phyloP scores from a whole-genome alignment of 2,888 invertebrate species.

The Chymomyza caudatula region DNA sequence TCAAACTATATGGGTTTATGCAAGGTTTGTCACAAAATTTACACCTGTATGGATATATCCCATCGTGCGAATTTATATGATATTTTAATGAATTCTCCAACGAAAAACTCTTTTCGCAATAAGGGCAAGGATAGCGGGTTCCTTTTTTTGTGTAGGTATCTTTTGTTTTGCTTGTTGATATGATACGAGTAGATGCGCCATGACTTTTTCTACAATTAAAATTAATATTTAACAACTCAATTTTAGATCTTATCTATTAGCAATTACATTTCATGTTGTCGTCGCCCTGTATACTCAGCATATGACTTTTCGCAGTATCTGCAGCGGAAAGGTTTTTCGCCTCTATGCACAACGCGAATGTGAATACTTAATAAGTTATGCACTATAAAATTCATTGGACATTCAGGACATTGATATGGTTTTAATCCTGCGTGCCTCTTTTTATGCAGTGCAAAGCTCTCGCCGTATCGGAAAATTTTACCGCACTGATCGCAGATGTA shows the following conservation, averaged over 20 bases:
- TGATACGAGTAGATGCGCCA: not conserved
- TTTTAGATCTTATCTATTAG: not conserved
- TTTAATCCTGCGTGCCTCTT: not conserved
- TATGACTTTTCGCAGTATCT: not conserved
- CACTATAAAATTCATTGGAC: not conserved
- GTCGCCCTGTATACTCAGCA: not conserved
- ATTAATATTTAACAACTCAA: not conserved
- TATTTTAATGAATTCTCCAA: not conserved
- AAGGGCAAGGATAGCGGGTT: not conserved
- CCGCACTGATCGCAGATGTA: not conserved
- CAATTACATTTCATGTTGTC: not conserved
- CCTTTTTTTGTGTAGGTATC: not conserved
- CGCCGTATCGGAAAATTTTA: not conserved
- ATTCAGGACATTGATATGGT: not conserved
- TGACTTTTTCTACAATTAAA: not conserved
- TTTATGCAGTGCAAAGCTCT: not conserved
- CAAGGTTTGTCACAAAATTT: conserved; percentile 57
- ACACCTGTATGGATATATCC: conserved; percentile 55
- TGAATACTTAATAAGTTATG: not conserved
- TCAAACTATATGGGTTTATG: conserved; percentile 59
- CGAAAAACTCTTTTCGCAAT: not conserved
- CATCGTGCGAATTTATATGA: conserved; percentile 37
- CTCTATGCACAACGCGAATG: not conserved
- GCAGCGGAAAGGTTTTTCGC: not conserved
- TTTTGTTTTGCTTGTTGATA: not conserved